phyloP scores from a whole-genome alignment of 2,797 vertebrate genomes.

The Falco rusticolus region DNA sequence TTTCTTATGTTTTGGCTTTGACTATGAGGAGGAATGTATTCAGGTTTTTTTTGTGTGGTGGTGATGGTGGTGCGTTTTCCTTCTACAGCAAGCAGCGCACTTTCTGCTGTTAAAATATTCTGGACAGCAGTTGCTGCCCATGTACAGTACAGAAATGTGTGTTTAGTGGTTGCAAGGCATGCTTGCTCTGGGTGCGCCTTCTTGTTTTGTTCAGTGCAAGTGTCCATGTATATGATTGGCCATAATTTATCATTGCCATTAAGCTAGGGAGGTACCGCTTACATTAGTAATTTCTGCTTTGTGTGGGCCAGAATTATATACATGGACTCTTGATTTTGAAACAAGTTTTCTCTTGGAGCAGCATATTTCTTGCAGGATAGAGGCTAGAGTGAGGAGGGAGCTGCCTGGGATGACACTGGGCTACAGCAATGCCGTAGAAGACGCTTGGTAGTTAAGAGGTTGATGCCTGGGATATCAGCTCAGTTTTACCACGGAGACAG shows the following conservation, averaged over 20 bases:
- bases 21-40: neutral
- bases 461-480: neutral
- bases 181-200: neutral
- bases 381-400: neutral
- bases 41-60: neutral
- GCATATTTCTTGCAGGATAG: neutral
- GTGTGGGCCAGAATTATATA: neutral
- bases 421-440: fast-evolving
- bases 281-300: neutral
- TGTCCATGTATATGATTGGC: neutral
- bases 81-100: neutral
- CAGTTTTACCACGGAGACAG: neutral
- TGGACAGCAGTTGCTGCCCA: slow-evolving; percentile 39
- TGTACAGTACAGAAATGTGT: neutral
- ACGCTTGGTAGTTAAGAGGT: neutral
- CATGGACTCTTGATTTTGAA: neutral
- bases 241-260: neutral
- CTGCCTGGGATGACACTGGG: neutral
- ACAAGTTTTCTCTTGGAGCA: neutral
- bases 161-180: slow-evolving; percentile 34
- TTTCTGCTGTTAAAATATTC: slow-evolving; percentile 6
- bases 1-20: neutral
- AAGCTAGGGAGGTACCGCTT: neutral
- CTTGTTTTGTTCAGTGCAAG: neutral
- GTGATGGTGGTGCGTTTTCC: neutral